These are phyloP conservation scores for Aurelia sp. DNA, from an alignment of 30 jellyfish, hydroid and myxozoan species.

Conservation along the genomic window DNA sequence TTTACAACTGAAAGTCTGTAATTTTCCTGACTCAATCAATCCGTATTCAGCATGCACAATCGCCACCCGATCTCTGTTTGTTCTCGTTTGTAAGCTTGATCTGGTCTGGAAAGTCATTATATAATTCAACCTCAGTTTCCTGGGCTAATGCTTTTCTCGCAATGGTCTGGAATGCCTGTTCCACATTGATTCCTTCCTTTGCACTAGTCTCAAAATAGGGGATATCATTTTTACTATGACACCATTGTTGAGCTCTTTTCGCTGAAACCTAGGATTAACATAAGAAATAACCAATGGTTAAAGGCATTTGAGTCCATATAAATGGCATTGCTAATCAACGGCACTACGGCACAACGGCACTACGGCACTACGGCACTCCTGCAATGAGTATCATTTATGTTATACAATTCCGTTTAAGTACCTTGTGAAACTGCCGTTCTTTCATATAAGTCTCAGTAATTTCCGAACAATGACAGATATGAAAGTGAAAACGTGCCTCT, in stretches of 20 bases:
- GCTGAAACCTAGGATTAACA: constrained; percentile 83
- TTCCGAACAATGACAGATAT: no score
- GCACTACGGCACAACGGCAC: no score
- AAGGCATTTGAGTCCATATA: no score
- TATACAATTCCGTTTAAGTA: no score
- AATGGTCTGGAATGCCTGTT: constrained; percentile 98
- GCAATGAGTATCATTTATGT: no score
- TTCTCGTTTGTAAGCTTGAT: constrained; percentile 88
- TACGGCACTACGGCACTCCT: no score
- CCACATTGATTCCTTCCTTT: constrained; percentile 99
- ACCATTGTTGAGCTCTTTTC: constrained; percentile 99
- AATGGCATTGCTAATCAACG: no score
- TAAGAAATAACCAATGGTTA: constrained; percentile 3
- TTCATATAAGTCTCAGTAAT: no score
- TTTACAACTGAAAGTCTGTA: not conserved
- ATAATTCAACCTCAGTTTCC: constrained; percentile 97
- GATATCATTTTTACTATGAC: constrained; percentile 97
- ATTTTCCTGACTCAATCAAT: not conserved
- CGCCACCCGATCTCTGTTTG: constrained; percentile 96
- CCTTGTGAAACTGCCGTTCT: no score
- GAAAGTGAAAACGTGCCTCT: no score
- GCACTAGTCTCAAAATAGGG: constrained; percentile 99
- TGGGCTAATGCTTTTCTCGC: constrained; percentile 99
- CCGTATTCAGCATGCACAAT: constrained; percentile 93
- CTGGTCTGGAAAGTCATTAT: constrained; percentile 99